Percentiles rank a stretch among this genome's conserved stretches.
phyloP scores from a whole-genome alignment of 37 sponge, comb jelly and placozoan species.

The Ianthella basta region DNA sequence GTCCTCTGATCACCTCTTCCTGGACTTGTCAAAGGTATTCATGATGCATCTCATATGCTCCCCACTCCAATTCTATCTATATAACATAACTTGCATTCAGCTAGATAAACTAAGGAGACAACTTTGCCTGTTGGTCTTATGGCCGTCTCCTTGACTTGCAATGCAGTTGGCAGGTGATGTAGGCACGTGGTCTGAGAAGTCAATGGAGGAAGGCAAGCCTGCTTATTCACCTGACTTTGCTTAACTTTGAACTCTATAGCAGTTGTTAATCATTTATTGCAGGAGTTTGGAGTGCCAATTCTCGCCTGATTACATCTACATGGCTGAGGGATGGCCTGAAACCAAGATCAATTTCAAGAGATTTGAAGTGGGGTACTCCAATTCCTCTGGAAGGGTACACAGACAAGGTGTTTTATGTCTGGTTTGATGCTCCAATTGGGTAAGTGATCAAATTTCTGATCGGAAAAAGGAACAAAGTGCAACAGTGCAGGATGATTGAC shows the following conservation, averaged over 20 bases:
- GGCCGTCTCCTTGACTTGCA: too few relatives aligned
- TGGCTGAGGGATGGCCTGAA: constrained; percentile 84
- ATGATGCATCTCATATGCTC: too few relatives aligned
- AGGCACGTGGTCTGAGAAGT: constrained; percentile 33
- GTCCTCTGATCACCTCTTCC: constrained; percentile 76
- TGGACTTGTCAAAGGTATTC: constrained; percentile 60
- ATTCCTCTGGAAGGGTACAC: constrained; percentile 85
- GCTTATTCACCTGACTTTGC: too few relatives aligned
- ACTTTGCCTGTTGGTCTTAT: too few relatives aligned
- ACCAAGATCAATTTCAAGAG: constrained; percentile 79
- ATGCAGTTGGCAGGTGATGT: constrained; percentile 39
- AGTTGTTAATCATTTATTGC: too few relatives aligned
- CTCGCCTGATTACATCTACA: constrained; percentile 70
- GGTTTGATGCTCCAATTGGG: constrained; percentile 95
- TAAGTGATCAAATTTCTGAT: constrained; percentile 8
- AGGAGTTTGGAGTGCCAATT: constrained; percentile 65
- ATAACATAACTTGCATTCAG: too few relatives aligned
- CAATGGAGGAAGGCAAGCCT: constrained; percentile 28
- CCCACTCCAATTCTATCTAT: too few relatives aligned
- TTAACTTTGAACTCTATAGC: too few relatives aligned
- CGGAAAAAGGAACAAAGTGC: too few relatives aligned
- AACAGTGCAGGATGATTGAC: too few relatives aligned
- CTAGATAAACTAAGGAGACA: too few relatives aligned
- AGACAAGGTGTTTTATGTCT: constrained; percentile 91
- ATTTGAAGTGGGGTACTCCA: constrained; percentile 91